Conservation (phyloP, 2,797 vertebrate species). For the Gallinago solitaria region DNA sequence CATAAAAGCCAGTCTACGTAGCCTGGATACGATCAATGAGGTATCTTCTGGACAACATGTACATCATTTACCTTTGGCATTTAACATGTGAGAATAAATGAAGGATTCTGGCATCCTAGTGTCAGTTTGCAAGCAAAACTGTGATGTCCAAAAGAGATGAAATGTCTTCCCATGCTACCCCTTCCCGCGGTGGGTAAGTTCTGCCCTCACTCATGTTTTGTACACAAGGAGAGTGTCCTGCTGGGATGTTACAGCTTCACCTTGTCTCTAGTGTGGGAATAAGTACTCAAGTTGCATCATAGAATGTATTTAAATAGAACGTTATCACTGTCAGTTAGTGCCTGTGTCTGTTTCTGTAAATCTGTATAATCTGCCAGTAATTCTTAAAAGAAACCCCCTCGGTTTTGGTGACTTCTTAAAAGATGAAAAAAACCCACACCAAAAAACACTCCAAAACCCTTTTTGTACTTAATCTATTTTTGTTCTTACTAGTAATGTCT, state of each 20-base stretch:
- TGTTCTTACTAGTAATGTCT: neutral
- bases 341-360: neutral
- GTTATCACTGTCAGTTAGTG: neutral
- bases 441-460: accelerated
- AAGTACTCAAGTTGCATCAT: neutral
- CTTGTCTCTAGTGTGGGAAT: neutral
- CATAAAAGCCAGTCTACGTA: neutral
- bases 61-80: neutral
- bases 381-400: neutral
- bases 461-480: neutral
- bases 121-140: neutral
- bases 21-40: neutral
- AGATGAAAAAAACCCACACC: neutral
- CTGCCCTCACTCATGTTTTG: neutral
- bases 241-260: neutral
- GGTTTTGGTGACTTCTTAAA: neutral
- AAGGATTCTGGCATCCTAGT: neutral
- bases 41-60: neutral
- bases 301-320: neutral
- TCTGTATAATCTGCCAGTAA: neutral
- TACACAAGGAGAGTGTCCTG: neutral
- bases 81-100: neutral
- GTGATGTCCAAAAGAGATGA: neutral
- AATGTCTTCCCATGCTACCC: accelerated
- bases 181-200: neutral